Base-by-base conservation (phyloP, 1,140 invertebrate genomes). In the Magallana gigas region DNA sequence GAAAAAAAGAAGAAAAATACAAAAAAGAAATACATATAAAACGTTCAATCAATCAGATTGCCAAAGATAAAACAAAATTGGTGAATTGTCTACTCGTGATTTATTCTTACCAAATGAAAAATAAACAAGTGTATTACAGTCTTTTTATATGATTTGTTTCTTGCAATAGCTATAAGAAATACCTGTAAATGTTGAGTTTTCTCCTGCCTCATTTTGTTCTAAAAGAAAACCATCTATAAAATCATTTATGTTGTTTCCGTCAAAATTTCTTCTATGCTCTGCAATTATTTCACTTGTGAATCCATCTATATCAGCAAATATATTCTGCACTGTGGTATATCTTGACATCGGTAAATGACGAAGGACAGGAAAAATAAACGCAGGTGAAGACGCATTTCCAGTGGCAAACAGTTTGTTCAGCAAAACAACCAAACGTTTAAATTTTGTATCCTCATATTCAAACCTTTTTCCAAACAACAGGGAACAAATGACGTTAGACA, bases 401-500 rank as follows among this genome's bases (percentile, higher is more conserved):
- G 6, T 83, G 8, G 8, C 12, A 16, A 86, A 76, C 6, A 76
- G 48, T 57, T 86, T 60, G 4, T 81, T 18, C 4, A 90, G 18
- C 12, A 62, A 58, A 0, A 64, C 18, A 11, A 90, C 58, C 9
- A 86, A 62, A 14, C 59, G 56, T 2, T 62, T n/a, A 81, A 91
- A 91, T 62, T 64, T 71, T 14, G 64, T 36, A 57, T 92, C 91
- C 8, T 80, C 80, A 64, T 97, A 96, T 68, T 96, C 96, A 93
- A 98, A 99, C 11, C 97, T 95, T 0, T 97, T 96, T 14, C 97
- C 97, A 97, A 98, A 98, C 88, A 98, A 96, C 57, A 99, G 96
- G 48, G 97, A 97, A 94, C 98, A 98, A 87, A 99, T 98, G 0
- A 99, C 97, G 94, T 99, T 99, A 92, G 97, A 97, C 83, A 98